Evolutionary conservation across 2,113 vertebrate species (phyloP), one percentile per base, ranked within the genome.

Genomic region (Gnathochromis pfefferi): DNA sequence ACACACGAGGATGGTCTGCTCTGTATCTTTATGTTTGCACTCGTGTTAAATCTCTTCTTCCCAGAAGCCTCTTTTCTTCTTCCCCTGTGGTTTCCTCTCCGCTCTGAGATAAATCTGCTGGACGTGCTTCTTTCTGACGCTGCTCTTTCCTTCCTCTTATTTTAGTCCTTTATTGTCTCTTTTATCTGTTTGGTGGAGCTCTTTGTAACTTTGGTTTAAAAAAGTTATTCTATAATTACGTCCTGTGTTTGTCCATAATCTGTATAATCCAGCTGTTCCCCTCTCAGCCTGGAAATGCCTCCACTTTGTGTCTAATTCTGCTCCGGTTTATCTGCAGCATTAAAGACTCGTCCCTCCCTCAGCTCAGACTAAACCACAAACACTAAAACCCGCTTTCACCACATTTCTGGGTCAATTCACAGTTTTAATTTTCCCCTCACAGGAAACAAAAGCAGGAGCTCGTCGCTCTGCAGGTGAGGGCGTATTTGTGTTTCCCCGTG

Each of bases 171-270:
- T 8, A n/a, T 51, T 78, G 73, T 51, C 45, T 51, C 73, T 51
- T 78, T 78, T 31, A 78, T 58, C 40, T 60, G 40, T 26, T 33
- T 49, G 40, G 21, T 31, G 55, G 49, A 42, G 87, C 85, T 85
- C 83, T 87, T 78, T 78, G 73, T 31, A 73, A 80, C 79, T 88
- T 73, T 82, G 63, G 60, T 73, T 84, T 47, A 19, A 80, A 19
- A 23, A 70, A 88, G 82, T 80, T 83, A 85, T 51, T 78, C 73
- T 78, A 78, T 78, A 78, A 88, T 91, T 53, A 86, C 31, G 21
- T 83, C 79, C 81, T 86, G 65, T 89, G 85, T 83, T 79, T 83
- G 42, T 68, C 75, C 82, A 84, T 92, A 88, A 91, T 93, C 91
- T 89, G 82, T 73, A 35, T 89, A 90, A 91, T 93, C 89, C 84